Base-by-base conservation (phyloP, 2,113 vertebrate species). In the Indicator maculatus region DNA sequence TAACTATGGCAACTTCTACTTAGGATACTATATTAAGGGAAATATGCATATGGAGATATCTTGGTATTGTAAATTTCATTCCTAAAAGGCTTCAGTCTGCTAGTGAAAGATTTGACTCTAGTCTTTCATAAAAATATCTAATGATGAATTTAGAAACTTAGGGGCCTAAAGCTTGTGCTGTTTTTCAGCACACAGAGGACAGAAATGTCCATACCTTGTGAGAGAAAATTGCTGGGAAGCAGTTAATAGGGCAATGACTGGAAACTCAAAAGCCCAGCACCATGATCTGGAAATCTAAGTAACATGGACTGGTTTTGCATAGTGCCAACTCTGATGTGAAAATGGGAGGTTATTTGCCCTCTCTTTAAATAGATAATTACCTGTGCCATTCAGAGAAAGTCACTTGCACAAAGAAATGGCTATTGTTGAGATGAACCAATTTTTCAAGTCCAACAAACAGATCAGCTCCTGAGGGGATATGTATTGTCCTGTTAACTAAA, bases 371-470 rank as follows among this genome's bases (percentile, higher is more conserved):
- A 75, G 58, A 18, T 78, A 93, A 86, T 88, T 88, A 82, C 28
- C 36, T 18, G 18, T 72, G 66, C 53, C 30, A 76, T 84, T 90
- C 67, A 80, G 38, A 38, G 17, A 64, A 16, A 85, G 50, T 39
- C 27, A 36, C 53, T 66, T 33, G 18, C 24, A 91, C 41, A 86
- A 72, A 93, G 50, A 93, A 86, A 84, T 79, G 12, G 50, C 44
- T 72, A 58, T 39, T 92, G 33, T 56, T 36, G 30, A 73, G 52
- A 74, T 59, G 59, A 96, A 89, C 70, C 38, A 82, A 81, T 88
- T 94, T 95, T 96, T 94, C 73, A 28, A 84, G 88, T 78, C 74
- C 86, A 75, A 88, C 69, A 90, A 92, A 94, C 24, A 96, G 47
- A 65, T 58, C 65, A 53, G 65, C 2, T 92, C 76, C 86, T 78